Percentiles rank a stretch among this genome's conserved stretches.
Conservation (phyloP, 2,888 invertebrate species). For the Andricus curvator region DNA sequence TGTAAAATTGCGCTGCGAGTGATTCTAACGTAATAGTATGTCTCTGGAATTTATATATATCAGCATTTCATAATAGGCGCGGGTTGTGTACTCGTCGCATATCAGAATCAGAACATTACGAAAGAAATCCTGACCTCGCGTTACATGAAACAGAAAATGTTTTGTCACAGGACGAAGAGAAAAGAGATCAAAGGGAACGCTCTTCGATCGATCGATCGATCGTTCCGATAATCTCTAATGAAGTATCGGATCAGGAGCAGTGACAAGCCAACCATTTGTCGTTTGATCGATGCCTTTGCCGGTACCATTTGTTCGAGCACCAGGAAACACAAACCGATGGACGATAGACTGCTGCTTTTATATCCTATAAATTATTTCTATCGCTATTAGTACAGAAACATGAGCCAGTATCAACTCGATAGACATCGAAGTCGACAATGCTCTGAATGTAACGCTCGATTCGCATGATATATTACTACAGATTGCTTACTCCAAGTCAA, state of each 20-base stretch:
- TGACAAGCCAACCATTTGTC: slow-evolving; percentile 22
- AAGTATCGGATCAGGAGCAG: slow-evolving; percentile 32
- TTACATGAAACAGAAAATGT: slow-evolving; percentile 51
- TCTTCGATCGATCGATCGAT: slow-evolving; percentile 11
- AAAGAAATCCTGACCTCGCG: slow-evolving; percentile 61
- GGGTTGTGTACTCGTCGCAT: slow-evolving; percentile 60
- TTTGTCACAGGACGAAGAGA: slow-evolving; percentile 49
- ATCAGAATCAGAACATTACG: slow-evolving; percentile 60
- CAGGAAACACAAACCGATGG: slow-evolving; percentile 37
- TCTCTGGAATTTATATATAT: slow-evolving; percentile 54
- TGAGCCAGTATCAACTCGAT: slow-evolving; percentile 32
- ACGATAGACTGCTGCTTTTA: slow-evolving; percentile 12
- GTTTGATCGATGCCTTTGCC: slow-evolving; percentile 26
- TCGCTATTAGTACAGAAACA: slow-evolving; percentile 34
- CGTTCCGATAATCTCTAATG: slow-evolving; percentile 35
- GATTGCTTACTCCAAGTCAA: slow-evolving; percentile 14
- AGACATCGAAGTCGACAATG: slow-evolving; percentile 31
- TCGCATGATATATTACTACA: slow-evolving; percentile 17
- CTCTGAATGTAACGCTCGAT: slow-evolving; percentile 37
- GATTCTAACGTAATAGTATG: slow-evolving; percentile 19
- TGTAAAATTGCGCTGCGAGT: background rate
- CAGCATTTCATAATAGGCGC: slow-evolving; percentile 64
- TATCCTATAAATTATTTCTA: slow-evolving; percentile 35
- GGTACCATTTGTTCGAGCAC: slow-evolving; percentile 34
- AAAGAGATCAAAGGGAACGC: slow-evolving; percentile 30